Conservation (phyloP, 1,140 invertebrate species). For the Anastrepha obliqua region DNA sequence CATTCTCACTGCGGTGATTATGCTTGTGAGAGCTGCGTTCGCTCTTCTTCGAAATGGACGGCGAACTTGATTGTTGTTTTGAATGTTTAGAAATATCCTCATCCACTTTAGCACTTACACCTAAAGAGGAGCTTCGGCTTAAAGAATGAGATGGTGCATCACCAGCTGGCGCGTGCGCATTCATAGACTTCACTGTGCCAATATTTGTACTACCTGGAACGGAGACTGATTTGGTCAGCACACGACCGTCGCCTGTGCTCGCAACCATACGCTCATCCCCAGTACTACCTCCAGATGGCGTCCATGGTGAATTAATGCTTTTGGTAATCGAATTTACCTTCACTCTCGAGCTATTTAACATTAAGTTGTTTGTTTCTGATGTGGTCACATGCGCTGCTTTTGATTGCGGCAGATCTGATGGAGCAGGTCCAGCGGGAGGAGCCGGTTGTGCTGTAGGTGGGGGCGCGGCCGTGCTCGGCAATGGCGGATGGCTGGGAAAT, state of each 20-base stretch:
- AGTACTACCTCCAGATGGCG: constrained; percentile 5
- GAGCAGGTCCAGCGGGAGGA: constrained; percentile 61
- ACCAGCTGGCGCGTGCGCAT: background rate
- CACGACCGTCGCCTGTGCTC: constrained; percentile 54
- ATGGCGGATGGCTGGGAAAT: constrained; percentile 85
- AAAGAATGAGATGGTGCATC: background rate
- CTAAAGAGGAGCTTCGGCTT: background rate
- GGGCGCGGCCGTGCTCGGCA: constrained; percentile 74
- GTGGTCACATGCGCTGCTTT: constrained; percentile 9
- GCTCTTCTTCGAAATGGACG: constrained; percentile 55
- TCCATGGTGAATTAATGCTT: constrained; percentile 67
- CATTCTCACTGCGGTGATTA: constrained; percentile 67
- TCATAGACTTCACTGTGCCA: constrained; percentile 64
- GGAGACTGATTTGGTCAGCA: constrained; percentile 72
- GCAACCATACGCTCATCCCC: constrained; percentile 53
- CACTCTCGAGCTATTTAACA: background rate
- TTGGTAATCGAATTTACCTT: constrained; percentile 60
- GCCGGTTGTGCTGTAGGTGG: constrained; percentile 66
- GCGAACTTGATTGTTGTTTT: constrained; percentile 55
- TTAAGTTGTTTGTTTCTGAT: constrained; percentile 57
- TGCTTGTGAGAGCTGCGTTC: constrained; percentile 65
- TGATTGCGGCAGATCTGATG: constrained; percentile 33
- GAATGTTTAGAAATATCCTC: constrained; percentile 12
- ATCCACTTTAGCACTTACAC: background rate
- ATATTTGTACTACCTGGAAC: constrained; percentile 75